Percentiles rank a stretch among this genome's conserved stretches.
Evolutionary conservation across 2,113 vertebrate genomes (phyloP).

Genomic region (Actenoides lindsayi): DNA sequence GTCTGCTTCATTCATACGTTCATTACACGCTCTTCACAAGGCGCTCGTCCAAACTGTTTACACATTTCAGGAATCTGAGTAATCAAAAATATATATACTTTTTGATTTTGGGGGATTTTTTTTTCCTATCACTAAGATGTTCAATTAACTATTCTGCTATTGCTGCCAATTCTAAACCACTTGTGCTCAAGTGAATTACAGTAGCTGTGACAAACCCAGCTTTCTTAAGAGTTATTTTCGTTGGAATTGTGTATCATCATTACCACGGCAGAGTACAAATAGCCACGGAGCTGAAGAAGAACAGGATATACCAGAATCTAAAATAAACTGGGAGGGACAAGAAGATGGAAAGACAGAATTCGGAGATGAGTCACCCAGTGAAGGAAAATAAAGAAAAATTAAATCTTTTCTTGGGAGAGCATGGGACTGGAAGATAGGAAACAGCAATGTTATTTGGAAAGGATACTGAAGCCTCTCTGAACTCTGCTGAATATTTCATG

Average conservation of each 20-base stretch:
- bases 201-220: background rate
- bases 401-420: background rate
- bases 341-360: background rate
- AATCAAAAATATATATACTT: slow-evolving; percentile 6
- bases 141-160: slow-evolving; percentile 13
- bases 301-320: background rate
- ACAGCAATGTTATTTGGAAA: background rate
- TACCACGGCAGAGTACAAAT: background rate
- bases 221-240: slow-evolving; percentile 2
- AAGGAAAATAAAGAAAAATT: background rate
- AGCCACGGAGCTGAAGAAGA: background rate
- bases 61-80: slow-evolving; percentile 22
- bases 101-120: background rate
- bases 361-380: background rate
- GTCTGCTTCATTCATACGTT: background rate
- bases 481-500: background rate
- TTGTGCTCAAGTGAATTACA: slow-evolving; percentile 13
- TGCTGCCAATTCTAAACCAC: background rate
- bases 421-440: background rate
- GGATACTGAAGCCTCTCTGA: background rate
- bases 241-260: background rate
- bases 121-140: background rate
- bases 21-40: slow-evolving; percentile 17
- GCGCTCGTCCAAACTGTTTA: background rate
- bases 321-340: background rate